phyloP scores from a whole-genome alignment of 2,797 vertebrate genomes.

The Lagorchestes hirsutus region DNA sequence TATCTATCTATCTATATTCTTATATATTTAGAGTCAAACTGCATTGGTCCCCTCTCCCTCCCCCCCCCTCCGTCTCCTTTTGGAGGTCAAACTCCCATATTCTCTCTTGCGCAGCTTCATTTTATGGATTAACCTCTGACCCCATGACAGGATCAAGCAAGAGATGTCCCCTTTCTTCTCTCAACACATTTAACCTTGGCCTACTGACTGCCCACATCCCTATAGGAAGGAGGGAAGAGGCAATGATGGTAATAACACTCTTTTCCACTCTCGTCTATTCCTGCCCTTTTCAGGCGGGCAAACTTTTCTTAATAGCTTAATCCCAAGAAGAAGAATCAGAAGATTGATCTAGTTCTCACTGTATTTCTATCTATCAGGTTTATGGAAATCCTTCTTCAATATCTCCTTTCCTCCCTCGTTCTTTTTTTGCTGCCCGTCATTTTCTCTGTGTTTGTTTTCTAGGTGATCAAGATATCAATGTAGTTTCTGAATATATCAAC shows the following conservation, averaged over 20 bases:
- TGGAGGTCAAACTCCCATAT: conserved; percentile 26
- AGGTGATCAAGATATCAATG: conserved; percentile 91
- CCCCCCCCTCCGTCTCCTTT: conserved; percentile 8
- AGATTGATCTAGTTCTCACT: not conserved
- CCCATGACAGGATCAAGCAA: not conserved
- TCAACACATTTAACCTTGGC: conserved; percentile 26
- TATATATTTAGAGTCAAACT: conserved; percentile 15
- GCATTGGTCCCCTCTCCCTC: not conserved
- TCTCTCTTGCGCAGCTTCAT: conserved; percentile 10
- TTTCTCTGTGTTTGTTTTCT: conserved; percentile 58
- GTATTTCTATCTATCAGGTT: not conserved
- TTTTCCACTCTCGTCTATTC: not conserved
- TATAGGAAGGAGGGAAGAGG: conserved; percentile 15
- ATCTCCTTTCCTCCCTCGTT: not conserved
- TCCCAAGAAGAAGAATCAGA: not conserved
- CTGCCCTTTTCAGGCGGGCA: not conserved
- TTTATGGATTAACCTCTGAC: conserved; percentile 38
- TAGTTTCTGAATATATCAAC: conserved; percentile 90
- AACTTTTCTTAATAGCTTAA: not conserved
- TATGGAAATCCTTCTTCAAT: not conserved
- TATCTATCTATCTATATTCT: not conserved
- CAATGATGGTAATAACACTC: not conserved
- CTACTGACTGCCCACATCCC: not conserved
- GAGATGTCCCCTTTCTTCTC: conserved; percentile 47
- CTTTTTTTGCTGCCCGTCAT: conserved; percentile 8